Percentiles rank a stretch among this genome's conserved stretches.
These are phyloP conservation scores for Lethenteron camtschaticum DNA, from an alignment of 2,113 vertebrate species.

Conservation along the genomic window DNA sequence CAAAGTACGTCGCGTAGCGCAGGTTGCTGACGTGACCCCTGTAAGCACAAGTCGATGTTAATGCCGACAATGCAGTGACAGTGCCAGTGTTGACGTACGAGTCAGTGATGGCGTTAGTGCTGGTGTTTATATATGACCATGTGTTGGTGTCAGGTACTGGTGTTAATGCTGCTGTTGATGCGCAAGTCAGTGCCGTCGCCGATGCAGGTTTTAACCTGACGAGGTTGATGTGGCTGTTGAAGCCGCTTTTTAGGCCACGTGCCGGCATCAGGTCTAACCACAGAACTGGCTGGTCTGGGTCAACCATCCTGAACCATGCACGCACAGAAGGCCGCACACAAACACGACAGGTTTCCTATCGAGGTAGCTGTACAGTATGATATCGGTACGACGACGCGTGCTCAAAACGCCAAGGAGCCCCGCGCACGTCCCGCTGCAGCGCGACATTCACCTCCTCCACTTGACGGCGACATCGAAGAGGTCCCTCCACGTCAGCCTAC, in stretches of 20 bases:
- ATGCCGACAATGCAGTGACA: no score
- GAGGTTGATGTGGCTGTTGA: conserved; percentile 93
- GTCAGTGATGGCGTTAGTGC: no score
- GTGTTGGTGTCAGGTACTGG: no score
- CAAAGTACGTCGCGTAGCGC: conserved; percentile 79
- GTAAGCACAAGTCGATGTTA: conserved; percentile 9
- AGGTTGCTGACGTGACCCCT: conserved; percentile 95
- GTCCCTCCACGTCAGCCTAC: conserved; percentile 93
- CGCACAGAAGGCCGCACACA: conserved; percentile 6
- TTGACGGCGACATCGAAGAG: conserved; percentile 96
- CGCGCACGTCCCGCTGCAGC: background rate
- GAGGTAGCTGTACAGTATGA: background rate
- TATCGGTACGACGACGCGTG: background rate
- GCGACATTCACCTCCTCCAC: conserved; percentile 57
- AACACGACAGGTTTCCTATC: background rate
- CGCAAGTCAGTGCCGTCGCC: no score
- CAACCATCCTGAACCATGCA: conserved; percentile 41
- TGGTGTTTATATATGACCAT: no score
- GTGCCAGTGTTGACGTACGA: no score
- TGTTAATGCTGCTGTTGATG: no score
- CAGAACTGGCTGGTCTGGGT: conserved; percentile 85
- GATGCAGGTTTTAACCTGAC: conserved; percentile 37
- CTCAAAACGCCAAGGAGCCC: background rate
- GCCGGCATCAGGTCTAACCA: conserved; percentile 97
- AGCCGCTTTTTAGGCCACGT: conserved; percentile 68